A percentile compares a stretch with the other conserved stretches of the same genome.
These are phyloP conservation scores for Ptilodon capucinus DNA, from an alignment of 2,888 invertebrate species.

Conservation along the genomic window DNA sequence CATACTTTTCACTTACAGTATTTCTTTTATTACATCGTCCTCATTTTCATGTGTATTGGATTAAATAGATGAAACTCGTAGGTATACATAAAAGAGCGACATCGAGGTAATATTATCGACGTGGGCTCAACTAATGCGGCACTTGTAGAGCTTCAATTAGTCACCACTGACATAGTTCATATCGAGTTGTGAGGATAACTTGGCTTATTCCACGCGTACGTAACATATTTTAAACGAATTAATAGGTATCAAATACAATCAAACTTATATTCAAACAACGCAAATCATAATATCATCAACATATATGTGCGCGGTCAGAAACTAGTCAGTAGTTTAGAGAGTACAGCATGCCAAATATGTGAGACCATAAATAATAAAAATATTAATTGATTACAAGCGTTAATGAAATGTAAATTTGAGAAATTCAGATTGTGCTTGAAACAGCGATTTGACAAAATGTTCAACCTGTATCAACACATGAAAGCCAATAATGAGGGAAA, in stretches of 20 bases:
- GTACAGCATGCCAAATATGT: neutral
- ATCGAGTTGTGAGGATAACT: conserved; percentile 42
- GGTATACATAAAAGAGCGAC: conserved; percentile 31
- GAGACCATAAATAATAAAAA: neutral
- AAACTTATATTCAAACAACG: neutral
- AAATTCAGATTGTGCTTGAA: conserved; percentile 43
- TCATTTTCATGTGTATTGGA: conserved; percentile 39
- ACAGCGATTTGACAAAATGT: conserved; percentile 81
- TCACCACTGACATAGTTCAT: conserved; percentile 61
- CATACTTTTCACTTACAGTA: neutral
- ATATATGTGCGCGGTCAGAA: neutral
- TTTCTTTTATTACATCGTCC: neutral
- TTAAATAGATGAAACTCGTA: conserved; percentile 50
- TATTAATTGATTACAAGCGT: conserved; percentile 14
- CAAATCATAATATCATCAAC: neutral
- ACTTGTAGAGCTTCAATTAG: conserved; percentile 73
- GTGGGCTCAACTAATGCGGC: conserved; percentile 54
- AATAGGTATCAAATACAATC: neutral
- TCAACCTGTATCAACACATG: conserved; percentile 89
- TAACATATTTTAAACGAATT: neutral
- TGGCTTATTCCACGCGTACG: conserved; percentile 27
- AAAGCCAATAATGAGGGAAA: conserved; percentile 82
- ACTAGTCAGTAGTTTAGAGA: neutral
- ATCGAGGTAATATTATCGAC: conserved; percentile 43
- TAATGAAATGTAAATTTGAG: conserved; percentile 49